These are phyloP conservation scores for Elanus axillaris DNA, from an alignment of 2,113 vertebrate species.

Conservation along the genomic window DNA sequence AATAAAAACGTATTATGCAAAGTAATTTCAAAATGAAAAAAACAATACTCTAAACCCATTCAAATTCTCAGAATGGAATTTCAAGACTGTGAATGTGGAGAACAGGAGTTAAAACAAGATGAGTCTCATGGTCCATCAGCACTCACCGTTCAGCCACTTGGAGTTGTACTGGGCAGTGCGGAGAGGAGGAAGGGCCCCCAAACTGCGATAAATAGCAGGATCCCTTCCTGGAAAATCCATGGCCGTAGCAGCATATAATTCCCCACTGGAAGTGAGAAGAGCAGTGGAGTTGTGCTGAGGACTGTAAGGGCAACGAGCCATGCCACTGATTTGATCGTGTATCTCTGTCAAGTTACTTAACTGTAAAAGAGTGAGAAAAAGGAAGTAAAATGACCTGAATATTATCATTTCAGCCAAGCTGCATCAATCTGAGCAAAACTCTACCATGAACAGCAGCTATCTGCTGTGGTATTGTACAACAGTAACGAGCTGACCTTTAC, in stretches of 20 bases:
- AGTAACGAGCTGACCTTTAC: background rate
- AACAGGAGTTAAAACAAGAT: background rate
- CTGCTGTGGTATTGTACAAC: background rate
- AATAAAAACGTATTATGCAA: background rate
- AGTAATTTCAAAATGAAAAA: background rate
- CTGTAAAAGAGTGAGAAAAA: slow-evolving; percentile 61
- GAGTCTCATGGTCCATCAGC: background rate
- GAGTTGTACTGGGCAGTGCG: slow-evolving; percentile 98
- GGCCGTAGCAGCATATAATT: slow-evolving; percentile 93
- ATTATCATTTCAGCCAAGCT: background rate
- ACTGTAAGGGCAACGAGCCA: slow-evolving; percentile 96
- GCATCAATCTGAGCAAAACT: background rate
- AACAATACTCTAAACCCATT: background rate
- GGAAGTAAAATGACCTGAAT: background rate
- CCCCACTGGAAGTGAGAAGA: slow-evolving; percentile 91
- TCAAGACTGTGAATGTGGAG: background rate
- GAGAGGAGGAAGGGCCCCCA: slow-evolving; percentile 88
- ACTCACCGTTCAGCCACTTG: slow-evolving; percentile 95
- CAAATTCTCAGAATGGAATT: background rate
- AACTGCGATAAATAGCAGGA: slow-evolving; percentile 94
- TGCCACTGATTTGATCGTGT: slow-evolving; percentile 97
- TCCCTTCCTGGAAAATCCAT: slow-evolving; percentile 98
- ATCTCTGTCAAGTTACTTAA: slow-evolving; percentile 91
- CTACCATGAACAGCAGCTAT: background rate
- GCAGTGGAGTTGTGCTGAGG: slow-evolving; percentile 96